phyloP scores from a whole-genome alignment of 2,888 invertebrate genomes.

The Drosophila niveifrons region DNA sequence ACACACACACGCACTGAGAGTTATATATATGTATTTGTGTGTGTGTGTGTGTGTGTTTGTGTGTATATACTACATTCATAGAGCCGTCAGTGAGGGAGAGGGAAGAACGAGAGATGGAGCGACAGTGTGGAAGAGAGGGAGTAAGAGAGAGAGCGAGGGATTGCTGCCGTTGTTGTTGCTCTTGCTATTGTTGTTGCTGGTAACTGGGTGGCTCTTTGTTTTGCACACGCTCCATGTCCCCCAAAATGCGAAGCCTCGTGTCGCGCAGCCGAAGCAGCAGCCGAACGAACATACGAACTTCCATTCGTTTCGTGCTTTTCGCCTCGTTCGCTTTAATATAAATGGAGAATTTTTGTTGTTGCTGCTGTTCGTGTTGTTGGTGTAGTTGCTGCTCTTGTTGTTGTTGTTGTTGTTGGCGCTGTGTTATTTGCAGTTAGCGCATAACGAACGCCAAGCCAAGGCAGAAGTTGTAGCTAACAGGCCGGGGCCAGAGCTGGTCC shows the following conservation, averaged over 20 bases:
- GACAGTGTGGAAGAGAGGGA: slow-evolving; percentile 16
- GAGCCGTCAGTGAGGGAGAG: slow-evolving; percentile 5
- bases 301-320: slow-evolving; percentile 43
- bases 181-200: slow-evolving; percentile 48
- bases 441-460: slow-evolving; percentile 64
- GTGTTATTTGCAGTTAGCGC: slow-evolving; percentile 60
- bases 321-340: slow-evolving; percentile 62
- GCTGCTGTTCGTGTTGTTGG: slow-evolving; percentile 22
- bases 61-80: slow-evolving; percentile 28
- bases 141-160: slow-evolving; percentile 32
- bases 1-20: slow-evolving; percentile 8
- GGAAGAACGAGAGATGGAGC: slow-evolving; percentile 19
- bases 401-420: slow-evolving; percentile 35
- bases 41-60: slow-evolving; percentile 4
- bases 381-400: slow-evolving; percentile 25
- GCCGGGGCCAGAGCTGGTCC: slow-evolving; percentile 57
- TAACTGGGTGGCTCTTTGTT: slow-evolving; percentile 73
- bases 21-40: slow-evolving; percentile 14
- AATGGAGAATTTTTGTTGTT: slow-evolving; percentile 49
- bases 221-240: slow-evolving; percentile 53
- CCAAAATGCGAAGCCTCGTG: slow-evolving; percentile 44
- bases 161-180: slow-evolving; percentile 39
- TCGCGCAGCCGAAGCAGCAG: slow-evolving; percentile 36
- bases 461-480: slow-evolving; percentile 50
- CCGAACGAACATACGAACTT: slow-evolving; percentile 43